Evolutionary conservation across 2,797 vertebrate genomes (phyloP), one percentile per base, ranked within the genome.

Genomic region (Apogon talboti): DNA sequence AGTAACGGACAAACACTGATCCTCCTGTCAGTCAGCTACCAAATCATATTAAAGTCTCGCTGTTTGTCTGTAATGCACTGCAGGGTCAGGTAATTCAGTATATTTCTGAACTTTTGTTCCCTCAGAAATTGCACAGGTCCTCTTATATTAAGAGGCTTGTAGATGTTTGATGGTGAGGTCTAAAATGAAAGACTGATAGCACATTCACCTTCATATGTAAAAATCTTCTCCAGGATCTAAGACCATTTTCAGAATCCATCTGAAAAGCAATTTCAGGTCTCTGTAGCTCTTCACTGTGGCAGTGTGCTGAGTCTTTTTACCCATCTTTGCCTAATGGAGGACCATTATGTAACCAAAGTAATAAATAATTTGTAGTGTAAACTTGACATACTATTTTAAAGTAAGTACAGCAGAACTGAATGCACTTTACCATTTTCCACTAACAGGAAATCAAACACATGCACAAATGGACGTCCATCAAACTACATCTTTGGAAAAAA

Each of bases 21-120:
- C 46, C 28, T 13, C 28, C 49, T 51, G 57, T 56, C 59, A 56
- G 41, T 35, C 50, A 40, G 37, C 19, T 0, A 10, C 28, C 49
- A 37, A 18, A 50, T 54, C 38, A 35, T 28, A 28, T 45, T 19
- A 12, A 63, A 61, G 45, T 42, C 5, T 24, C 21, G 11, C 21
- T 42, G 57, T 53, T 64, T 68, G 68, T 62, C 61, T 49, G 38
- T 47, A 55, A 52, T 35, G 52, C 53, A 4, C 52, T 38, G 48
- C 35, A 8, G 62, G 62, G 71, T 69, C 63, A 66, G 24, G 44
- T 76, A 66, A 71, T 69, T 65, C 73, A 30, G 62, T 45, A 7
- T 68, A 58, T 71, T 57, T 75, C 50, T 77, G 70, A 79, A 74
- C 64, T 47, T 67, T 12, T 71, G 63, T 66, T 71, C 59, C 40